Conservation (phyloP, 2,797 vertebrate species). For the Danio kyathit region DNA sequence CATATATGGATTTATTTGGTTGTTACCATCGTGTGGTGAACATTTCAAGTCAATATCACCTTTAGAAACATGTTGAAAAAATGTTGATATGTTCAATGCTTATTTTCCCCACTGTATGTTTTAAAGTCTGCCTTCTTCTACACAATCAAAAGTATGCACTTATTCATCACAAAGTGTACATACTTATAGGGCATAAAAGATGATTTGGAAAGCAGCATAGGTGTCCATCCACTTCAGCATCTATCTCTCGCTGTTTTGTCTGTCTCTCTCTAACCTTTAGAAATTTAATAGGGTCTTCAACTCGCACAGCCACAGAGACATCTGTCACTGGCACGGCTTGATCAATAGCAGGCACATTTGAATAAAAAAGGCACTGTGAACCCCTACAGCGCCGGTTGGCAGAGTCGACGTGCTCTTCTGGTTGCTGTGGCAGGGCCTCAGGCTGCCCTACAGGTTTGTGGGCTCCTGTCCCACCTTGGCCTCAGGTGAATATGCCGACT, state of each 20-base stretch:
- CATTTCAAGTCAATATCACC: too few relatives aligned
- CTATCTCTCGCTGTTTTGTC: constrained; percentile 17
- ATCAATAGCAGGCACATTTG: constrained; percentile 75
- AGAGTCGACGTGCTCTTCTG: constrained; percentile 1
- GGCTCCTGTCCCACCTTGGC: constrained; percentile 63
- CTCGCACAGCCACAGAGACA: constrained; percentile 64
- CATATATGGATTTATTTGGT: too few relatives aligned
- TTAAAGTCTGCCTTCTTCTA: too few relatives aligned
- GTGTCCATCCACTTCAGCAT: constrained; percentile 16
- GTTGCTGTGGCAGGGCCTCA: constrained; percentile 5
- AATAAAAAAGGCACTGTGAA: constrained; percentile 66
- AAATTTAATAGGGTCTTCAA: constrained; percentile 72
- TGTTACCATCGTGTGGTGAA: too few relatives aligned
- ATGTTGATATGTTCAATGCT: too few relatives aligned
- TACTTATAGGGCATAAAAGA: too few relatives aligned
- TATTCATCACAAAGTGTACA: too few relatives aligned
- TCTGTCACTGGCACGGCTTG: constrained; percentile 69
- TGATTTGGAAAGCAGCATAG: neutral
- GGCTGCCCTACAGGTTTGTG: constrained; percentile 23
- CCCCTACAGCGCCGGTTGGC: constrained; percentile 59
- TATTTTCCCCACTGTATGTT: too few relatives aligned
- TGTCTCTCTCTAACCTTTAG: constrained; percentile 61
- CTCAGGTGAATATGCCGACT: constrained; percentile 77
- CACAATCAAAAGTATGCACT: too few relatives aligned
- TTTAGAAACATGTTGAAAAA: too few relatives aligned